Evolutionary conservation across 2,113 vertebrate genomes (phyloP), one percentile per base, ranked within the genome.

Genomic region (Nibea coibor): DNA sequence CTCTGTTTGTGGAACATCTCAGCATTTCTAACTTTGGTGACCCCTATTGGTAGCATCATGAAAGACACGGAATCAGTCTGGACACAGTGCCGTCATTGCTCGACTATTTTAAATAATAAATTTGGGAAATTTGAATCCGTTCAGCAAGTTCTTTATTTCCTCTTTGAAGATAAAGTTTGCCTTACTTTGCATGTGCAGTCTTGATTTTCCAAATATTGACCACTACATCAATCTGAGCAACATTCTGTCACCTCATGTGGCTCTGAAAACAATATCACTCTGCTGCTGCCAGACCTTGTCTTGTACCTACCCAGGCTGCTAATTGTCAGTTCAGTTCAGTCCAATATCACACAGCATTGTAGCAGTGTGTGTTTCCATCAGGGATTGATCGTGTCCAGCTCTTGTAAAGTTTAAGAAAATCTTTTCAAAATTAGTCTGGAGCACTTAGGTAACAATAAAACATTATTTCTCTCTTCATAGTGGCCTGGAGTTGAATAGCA

Each of bases 281-380:
- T 31, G 53, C 50, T 59, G 48, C 78, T 78, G 54, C 39, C 53
- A 80, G 35, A 65, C 9, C 35, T 75, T 26, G 48, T 43, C 42
- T 17, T 24, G 15, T 78, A 31, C 54, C 39, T 28, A 72, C 65
- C 66, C 65, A 66, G 51, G 54, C 42, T 5, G 16, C 54, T 62
- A 66, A 80, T 80, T 79, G n/a, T 59, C 66, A 80, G 35, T 39
- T 35, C 35, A 39, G 7, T 75, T 67, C 3, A 58, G 5, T 20
- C n/a, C 35, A 22, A 57, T 61, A 4, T 11, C 62, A 66, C 15
- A 31, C 5, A 14, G 20, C 12, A 66, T 16, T 62, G 39, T 53
- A 42, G 26, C 26, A 5, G 47, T 3, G 8, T 19, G 43, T 22
- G 14, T n/a, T n/a, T n/a, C n/a, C 22, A 54, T 48, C n/a, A 17